These are phyloP conservation scores for Cantharis flavilabris DNA, from an alignment of 2,888 invertebrate genomes.

Conservation along the genomic window DNA sequence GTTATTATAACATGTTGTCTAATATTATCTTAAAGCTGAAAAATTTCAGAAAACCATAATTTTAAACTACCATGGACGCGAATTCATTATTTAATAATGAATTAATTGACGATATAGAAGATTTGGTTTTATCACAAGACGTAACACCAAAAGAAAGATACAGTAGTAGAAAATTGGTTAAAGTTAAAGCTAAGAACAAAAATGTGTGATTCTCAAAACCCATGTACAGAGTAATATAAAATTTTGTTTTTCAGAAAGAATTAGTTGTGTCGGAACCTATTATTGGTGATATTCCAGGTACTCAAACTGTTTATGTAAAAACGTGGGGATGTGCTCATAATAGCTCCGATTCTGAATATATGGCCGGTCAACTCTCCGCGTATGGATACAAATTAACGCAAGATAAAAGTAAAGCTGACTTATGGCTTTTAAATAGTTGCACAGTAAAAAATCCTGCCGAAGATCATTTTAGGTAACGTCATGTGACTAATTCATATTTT, in stretches of 20 bases:
- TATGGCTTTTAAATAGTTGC: constrained; percentile 97
- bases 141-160: constrained; percentile 80
- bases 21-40: no score
- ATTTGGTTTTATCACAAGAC: constrained; percentile 79
- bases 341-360: constrained; percentile 97
- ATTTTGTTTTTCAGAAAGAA: constrained; percentile 25
- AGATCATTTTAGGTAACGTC: constrained; percentile 77
- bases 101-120: constrained; percentile 83
- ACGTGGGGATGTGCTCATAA: constrained; percentile 99
- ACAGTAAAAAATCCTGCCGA: constrained; percentile 98
- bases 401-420: constrained; percentile 79
- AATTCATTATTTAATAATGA: constrained; percentile 59
- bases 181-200: constrained; percentile 64
- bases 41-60: background rate
- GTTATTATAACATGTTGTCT: background rate
- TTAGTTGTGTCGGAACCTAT: constrained; percentile 21
- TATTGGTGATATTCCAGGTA: constrained; percentile 63
- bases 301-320: constrained; percentile 82
- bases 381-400: constrained; percentile 87
- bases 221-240: constrained; percentile 35
- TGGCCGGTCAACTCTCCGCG: constrained; percentile 91
- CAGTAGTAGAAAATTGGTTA: constrained; percentile 71
- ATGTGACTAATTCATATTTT: background rate
- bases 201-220: constrained; percentile 14
- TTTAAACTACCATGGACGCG: constrained; percentile 1